A percentile compares a stretch with the other conserved stretches of the same genome.
Evolutionary conservation across 2,113 vertebrate species (phyloP).

Genomic region (Antechinus stuartii): DNA sequence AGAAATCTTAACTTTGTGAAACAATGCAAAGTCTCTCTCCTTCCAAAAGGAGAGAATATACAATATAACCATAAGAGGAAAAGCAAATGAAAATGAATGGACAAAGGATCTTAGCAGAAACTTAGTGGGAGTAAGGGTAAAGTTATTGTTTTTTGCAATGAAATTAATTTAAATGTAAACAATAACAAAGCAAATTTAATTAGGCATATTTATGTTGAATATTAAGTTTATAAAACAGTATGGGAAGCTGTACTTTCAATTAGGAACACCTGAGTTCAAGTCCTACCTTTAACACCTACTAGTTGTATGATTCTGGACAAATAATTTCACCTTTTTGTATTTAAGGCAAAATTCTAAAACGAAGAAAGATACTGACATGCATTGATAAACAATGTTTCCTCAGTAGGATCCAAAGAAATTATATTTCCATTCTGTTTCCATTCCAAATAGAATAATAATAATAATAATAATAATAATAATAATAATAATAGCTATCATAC

Average conservation of each 20-base stretch:
- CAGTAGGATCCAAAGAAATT: background rate
- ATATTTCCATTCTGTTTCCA: background rate
- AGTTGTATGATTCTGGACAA: background rate
- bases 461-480: background rate
- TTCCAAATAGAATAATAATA: background rate
- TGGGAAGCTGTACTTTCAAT: background rate
- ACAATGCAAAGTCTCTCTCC: background rate
- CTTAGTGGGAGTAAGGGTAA: background rate
- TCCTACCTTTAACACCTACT: background rate
- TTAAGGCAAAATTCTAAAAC: background rate
- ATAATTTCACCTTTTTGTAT: background rate
- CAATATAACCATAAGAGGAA: background rate
- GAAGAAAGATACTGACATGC: background rate
- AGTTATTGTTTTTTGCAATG: background rate
- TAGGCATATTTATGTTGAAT: background rate
- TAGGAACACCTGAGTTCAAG: background rate
- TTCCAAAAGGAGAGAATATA: background rate
- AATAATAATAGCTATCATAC: background rate
- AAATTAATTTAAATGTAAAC: background rate
- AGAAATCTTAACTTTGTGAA: background rate
- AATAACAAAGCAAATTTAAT: background rate
- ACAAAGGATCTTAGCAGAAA: background rate
- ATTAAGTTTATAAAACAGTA: background rate
- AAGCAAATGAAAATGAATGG: background rate
- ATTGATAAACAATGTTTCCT: background rate